These are phyloP conservation scores for Leptinotarsa rubiginosa DNA, from an alignment of 2,888 invertebrate genomes.

Conservation along the genomic window DNA sequence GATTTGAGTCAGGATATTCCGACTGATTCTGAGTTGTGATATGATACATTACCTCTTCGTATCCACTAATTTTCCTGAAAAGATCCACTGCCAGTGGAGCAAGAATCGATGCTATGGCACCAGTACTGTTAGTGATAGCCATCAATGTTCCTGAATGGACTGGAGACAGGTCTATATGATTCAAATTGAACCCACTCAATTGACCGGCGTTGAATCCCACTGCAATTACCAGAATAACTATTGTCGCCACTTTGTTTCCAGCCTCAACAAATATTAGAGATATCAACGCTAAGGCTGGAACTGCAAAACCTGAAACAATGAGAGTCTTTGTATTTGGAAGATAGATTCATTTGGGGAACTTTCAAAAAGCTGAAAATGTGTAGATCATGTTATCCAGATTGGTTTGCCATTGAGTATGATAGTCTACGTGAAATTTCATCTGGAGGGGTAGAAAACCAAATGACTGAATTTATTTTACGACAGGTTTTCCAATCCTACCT, in stretches of 20 bases:
- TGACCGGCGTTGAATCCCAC: conserved; percentile 79
- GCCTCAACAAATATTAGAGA: conserved; percentile 71
- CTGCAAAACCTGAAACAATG: conserved; percentile 59
- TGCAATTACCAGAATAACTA: conserved; percentile 74
- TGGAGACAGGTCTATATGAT: conserved; percentile 85
- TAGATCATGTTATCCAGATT: no score
- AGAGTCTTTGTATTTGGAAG: no score
- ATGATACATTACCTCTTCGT: background rate
- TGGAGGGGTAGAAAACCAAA: no score
- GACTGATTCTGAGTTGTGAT: no score
- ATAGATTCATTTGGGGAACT: no score
- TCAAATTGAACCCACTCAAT: conserved; percentile 75
- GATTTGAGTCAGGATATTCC: no score
- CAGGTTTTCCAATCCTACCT: no score
- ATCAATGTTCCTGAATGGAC: conserved; percentile 84
- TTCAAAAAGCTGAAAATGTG: no score
- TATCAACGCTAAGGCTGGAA: conserved; percentile 76
- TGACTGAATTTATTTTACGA: no score
- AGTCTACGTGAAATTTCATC: no score
- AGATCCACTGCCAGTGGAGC: conserved; percentile 78
- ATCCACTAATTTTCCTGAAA: conserved; percentile 60
- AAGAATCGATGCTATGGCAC: conserved; percentile 79
- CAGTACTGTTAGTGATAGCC: conserved; percentile 83
- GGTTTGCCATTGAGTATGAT: no score
- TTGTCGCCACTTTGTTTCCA: conserved; percentile 71